Evolutionary conservation across 2,888 invertebrate genomes (phyloP).

Genomic region (Drosophila hamatofila): DNA sequence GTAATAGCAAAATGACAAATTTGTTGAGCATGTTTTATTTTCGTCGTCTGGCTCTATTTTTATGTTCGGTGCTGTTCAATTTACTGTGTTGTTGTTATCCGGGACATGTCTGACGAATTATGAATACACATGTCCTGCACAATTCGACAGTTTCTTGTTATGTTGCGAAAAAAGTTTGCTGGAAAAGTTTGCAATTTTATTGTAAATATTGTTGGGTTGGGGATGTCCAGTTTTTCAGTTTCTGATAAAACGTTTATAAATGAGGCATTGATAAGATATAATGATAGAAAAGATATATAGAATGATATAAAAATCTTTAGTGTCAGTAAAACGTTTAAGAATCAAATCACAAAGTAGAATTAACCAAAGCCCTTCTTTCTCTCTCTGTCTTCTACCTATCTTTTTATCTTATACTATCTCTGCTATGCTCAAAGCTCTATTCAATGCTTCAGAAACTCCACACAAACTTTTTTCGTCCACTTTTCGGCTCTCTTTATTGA

Average conservation of each 20-base stretch:
- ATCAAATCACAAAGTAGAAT: neutral
- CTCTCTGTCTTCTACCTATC: neutral
- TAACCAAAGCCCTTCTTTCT: neutral
- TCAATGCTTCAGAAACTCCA: neutral
- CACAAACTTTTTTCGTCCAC: neutral
- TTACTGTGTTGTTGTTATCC: neutral
- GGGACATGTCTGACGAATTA: conserved; percentile 44
- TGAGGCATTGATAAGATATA: neutral
- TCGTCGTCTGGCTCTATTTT: conserved; percentile 20
- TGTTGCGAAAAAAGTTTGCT: neutral
- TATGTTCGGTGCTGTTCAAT: conserved; percentile 6
- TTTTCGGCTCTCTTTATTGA: neutral
- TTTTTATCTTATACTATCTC: neutral
- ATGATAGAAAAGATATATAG: neutral
- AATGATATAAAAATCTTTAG: neutral
- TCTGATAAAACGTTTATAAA: neutral
- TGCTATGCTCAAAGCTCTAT: neutral
- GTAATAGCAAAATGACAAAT: conserved; percentile 45
- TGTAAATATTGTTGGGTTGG: neutral
- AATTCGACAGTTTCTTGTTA: conserved; percentile 15
- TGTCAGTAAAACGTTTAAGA: neutral
- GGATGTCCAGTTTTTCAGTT: neutral
- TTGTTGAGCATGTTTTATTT: conserved; percentile 43
- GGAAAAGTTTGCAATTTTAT: conserved; percentile 10
- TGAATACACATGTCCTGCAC: conserved; percentile 47